Evolutionary conservation across 1,140 invertebrate genomes (phyloP), one percentile per base, ranked within the genome.

Genomic region (Monomorium pharaonis): DNA sequence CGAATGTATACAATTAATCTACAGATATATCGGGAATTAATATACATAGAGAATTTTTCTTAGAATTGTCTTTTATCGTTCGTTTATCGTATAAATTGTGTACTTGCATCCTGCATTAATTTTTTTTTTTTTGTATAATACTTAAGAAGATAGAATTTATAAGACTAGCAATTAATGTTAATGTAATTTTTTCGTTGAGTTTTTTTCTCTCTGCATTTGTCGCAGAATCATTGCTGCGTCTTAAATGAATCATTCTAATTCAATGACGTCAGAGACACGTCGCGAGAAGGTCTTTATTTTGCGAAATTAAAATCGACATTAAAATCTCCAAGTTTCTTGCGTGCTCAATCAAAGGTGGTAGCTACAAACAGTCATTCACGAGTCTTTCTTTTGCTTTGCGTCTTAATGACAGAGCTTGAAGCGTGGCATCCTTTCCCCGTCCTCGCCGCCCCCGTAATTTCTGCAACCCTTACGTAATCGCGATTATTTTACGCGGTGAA

Each of bases 361-460:
- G 74, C 30, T 47, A 30, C 14, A 58, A 27, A 58, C 33, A n/a
- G 56, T 87, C 54, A 75, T 58, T 72, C 58, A 47, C 67, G n/a
- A 21, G 27, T 47, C 33, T 47, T 18, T 65, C 37, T 33, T 72
- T 58, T 30, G 54, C 56, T 51, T 47, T 63, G 33, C 44, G 12
- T 21, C 58, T 49, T 90, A 90, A 91, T 87, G 56, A 86, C 88
- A 12, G 62, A 10, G 42, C 84, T 89, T 88, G 62, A 85, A 86
- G 54, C 69, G 75, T 74, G 69, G 63, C 76, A 69, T 72, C 33
- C 85, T 86, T 86, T 85, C 83, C 16, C 37, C 84, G 87, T 77
- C 90, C 90, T 92, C 88, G 88, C 21, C 75, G 88, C 80, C 88
- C 70, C 81, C 84, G 51, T 86, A 54, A 67, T 86, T 88, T 88